Evolutionary conservation across 2,797 vertebrate genomes (phyloP).

Genomic region (Cephalopachus bancanus): DNA sequence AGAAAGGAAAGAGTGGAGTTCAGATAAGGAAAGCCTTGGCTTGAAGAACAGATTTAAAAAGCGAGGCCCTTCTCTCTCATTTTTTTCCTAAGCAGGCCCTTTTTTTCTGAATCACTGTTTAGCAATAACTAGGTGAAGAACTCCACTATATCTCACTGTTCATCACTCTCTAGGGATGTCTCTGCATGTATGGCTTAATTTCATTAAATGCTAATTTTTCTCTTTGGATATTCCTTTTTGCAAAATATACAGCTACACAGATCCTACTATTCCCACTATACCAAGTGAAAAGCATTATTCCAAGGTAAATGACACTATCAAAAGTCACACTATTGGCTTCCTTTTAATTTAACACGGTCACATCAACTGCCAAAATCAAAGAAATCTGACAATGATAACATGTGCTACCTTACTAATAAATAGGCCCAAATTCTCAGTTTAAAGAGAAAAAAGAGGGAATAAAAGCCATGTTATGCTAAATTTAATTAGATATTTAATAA

Average conservation of each 20-base stretch:
- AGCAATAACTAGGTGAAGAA: background rate
- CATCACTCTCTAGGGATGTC: background rate
- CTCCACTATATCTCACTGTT: background rate
- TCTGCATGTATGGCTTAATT: conserved; percentile 29
- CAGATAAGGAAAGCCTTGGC: background rate
- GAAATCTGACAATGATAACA: conserved; percentile 41
- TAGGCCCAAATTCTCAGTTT: conserved; percentile 54
- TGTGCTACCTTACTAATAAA: conserved; percentile 56
- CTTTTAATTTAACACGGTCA: conserved; percentile 76
- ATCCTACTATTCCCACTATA: background rate
- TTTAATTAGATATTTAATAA: conserved; percentile 86
- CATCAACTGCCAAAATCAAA: conserved; percentile 68
- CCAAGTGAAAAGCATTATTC: conserved; percentile 54
- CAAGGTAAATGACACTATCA: conserved; percentile 51
- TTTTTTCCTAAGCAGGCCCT: background rate
- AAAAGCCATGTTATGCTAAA: conserved; percentile 75
- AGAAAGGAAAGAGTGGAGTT: background rate
- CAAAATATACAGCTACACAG: conserved; percentile 45
- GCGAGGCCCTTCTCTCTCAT: background rate
- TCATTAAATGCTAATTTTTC: conserved; percentile 65
- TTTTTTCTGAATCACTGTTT: background rate
- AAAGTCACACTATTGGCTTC: conserved; percentile 68
- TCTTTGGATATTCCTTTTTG: conserved; percentile 30
- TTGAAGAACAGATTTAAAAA: background rate
- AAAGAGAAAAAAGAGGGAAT: background rate